These are phyloP conservation scores for Sisyra terminalis DNA, from an alignment of 2,888 invertebrate species.

Conservation along the genomic window DNA sequence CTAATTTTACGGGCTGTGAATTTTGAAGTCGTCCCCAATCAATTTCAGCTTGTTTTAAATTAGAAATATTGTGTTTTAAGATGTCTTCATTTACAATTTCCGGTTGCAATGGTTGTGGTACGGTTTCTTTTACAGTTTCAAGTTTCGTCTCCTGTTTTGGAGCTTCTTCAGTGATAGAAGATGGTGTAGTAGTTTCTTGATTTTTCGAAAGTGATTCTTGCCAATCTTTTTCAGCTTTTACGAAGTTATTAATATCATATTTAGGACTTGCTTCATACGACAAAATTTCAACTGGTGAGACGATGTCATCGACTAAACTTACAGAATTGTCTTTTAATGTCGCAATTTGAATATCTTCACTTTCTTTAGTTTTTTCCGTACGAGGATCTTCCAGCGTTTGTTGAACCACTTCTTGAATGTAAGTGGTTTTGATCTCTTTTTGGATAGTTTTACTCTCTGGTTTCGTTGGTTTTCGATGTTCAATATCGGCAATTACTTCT, in stretches of 20 bases:
- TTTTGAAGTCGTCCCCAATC: no score
- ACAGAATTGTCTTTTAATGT: no score
- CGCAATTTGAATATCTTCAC: background rate
- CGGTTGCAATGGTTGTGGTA: background rate
- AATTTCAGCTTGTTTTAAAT: no score
- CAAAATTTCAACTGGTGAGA: no score
- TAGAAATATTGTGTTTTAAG: background rate
- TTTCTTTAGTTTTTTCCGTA: conserved; percentile 4
- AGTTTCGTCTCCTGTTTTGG: background rate
- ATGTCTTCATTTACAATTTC: conserved; percentile 1
- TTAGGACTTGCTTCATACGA: background rate
- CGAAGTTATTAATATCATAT: background rate
- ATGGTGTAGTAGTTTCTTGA: background rate
- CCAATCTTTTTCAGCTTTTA: background rate
- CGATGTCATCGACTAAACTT: no score
- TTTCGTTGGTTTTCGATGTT: no score
- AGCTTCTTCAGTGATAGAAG: no score
- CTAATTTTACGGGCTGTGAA: no score
- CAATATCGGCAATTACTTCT: no score
- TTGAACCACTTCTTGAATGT: background rate
- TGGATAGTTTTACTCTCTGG: background rate
- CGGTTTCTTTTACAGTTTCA: background rate
- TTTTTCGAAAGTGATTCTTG: background rate
- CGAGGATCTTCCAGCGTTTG: conserved; percentile 1
- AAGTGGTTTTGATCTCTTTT: background rate